phyloP scores from a whole-genome alignment of 2,888 invertebrate genomes.

The Ptychoptera albimana region DNA sequence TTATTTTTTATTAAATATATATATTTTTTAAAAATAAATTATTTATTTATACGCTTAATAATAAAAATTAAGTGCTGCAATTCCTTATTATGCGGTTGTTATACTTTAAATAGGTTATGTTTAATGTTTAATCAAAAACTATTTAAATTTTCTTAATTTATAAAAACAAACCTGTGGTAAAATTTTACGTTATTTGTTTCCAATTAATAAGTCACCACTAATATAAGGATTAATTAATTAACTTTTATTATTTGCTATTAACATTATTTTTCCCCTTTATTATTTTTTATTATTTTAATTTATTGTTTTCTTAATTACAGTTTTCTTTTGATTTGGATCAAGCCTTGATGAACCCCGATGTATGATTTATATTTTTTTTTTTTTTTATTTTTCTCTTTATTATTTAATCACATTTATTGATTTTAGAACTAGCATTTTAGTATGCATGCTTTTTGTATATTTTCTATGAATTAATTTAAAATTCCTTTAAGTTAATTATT shows the following conservation, averaged over 20 bases:
- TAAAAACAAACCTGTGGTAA: too few relatives aligned
- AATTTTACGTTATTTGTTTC: too few relatives aligned
- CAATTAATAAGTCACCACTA: too few relatives aligned
- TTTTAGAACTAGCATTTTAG: not conserved
- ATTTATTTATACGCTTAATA: too few relatives aligned
- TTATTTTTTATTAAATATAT: too few relatives aligned
- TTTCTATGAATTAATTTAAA: constrained; percentile 1
- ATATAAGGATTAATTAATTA: too few relatives aligned
- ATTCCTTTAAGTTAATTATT: not conserved
- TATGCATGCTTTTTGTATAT: not conserved
- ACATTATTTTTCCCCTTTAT: not conserved
- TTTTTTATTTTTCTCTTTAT: not conserved
- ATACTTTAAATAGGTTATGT: too few relatives aligned
- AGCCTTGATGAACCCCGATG: constrained; percentile 10
- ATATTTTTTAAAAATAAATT: too few relatives aligned
- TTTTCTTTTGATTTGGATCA: constrained; percentile 10
- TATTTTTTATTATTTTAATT: constrained; percentile 2
- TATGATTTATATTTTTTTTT: constrained; percentile 3
- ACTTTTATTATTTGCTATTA: not conserved
- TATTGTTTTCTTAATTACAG: constrained; percentile 2
- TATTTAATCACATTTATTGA: not conserved
- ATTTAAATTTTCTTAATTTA: too few relatives aligned
- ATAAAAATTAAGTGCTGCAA: too few relatives aligned
- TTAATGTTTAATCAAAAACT: too few relatives aligned
- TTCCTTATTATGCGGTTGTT: too few relatives aligned